Evolutionary conservation across 1,140 invertebrate species (phyloP), one percentile per base, ranked within the genome.

Genomic region (Dermatophagoides farinae): DNA sequence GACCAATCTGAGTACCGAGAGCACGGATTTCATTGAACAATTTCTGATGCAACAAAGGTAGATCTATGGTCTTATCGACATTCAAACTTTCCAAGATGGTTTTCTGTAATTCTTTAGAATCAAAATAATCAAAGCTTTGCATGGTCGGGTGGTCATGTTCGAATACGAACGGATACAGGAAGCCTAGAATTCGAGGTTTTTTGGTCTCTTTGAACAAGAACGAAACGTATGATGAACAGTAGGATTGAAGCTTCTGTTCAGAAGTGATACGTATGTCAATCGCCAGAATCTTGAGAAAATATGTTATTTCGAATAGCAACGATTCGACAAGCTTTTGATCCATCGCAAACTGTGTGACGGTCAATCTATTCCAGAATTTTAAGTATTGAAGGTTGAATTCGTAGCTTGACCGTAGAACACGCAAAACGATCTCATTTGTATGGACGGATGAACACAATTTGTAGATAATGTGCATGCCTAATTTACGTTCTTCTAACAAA

Each of bases 21-120:
- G 40, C n/a, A 16, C 49, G 58, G 18, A 65, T 57, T 58, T 65
- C 64, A 20, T 55, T 52, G 6, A 46, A 23, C 39, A 65, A 57
- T 47, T 63, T 64, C 46, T 54, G 57, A 49, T 64, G 55, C 8
- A 65, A 39, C 18, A 49, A n/a, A 47, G 57, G 60, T n/a, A 65
- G 16, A 58, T 65, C 55, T 18, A 65, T 61, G 37, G 41, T 41
- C 9, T 51, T 49, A 25, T 60, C 31, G 4, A 9, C n/a, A 22
- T 39, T 49, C 6, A 49, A 54, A 31, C 51, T 57, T 14, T 60
- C 53, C 10, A 43, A 22, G 20, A 65, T 60, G 2, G 57, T 60
- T 61, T 64, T 64, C 62, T 52, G 57, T n/a, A 65, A 52, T 54
- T 63, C 64, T 50, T 62, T 61, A 12, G 18, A 37, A 51, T 65